These are phyloP conservation scores for Antheraea mylitta DNA, from an alignment of 1,140 invertebrate species.

Conservation along the genomic window DNA sequence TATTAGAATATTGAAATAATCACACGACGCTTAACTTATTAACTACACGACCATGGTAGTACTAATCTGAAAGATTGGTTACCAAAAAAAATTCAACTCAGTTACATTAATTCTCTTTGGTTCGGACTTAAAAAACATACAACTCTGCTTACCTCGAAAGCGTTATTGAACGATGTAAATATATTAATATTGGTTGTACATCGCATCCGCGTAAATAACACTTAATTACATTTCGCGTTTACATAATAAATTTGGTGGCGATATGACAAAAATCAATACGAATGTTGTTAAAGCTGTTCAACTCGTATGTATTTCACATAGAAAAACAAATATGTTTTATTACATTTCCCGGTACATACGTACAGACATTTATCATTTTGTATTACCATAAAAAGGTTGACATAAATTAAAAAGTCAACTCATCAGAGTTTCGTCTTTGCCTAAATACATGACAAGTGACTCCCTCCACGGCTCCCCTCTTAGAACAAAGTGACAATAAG, in stretches of 20 bases:
- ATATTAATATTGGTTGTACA: not conserved
- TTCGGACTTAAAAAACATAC: not conserved
- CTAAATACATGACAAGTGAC: conserved; percentile 76
- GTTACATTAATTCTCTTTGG: too few species aligned
- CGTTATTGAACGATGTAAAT: not conserved
- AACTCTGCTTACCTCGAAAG: not conserved
- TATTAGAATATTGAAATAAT: too few species aligned
- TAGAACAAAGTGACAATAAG: conserved; percentile 73
- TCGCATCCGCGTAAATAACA: not conserved
- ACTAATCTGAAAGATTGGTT: too few species aligned
- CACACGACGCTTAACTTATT: too few species aligned
- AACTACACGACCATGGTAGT: too few species aligned
- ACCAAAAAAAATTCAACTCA: too few species aligned
- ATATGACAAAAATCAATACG: conserved; percentile 59
- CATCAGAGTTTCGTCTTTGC: conserved; percentile 72
- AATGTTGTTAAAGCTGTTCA: not conserved
- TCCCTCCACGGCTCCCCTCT: conserved; percentile 67
- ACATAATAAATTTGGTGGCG: conserved; percentile 53
- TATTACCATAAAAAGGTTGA: conserved; percentile 44
- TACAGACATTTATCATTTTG: conserved; percentile 25
- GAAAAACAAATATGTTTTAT: not conserved
- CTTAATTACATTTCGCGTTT: conserved; percentile 47
- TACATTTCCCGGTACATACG: not conserved
- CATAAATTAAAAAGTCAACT: conserved; percentile 75
- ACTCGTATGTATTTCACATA: conserved; percentile 8